Percentiles rank a stretch among this genome's conserved stretches.
Evolutionary conservation across 2,797 vertebrate genomes (phyloP).

Genomic region (Cynopterus sphinx): DNA sequence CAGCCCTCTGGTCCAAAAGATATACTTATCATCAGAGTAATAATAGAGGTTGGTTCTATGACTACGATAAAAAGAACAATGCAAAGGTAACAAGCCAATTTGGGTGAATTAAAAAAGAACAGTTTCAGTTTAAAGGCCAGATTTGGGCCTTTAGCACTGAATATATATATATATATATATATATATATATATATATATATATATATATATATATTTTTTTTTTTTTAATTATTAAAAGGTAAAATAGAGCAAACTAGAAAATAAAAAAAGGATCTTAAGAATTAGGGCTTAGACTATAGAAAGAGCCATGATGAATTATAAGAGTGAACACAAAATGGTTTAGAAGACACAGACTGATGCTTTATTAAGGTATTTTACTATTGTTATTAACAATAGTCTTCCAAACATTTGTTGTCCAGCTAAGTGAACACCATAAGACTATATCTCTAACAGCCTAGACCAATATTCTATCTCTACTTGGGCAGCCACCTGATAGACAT

Average conservation of each 20-base stretch:
- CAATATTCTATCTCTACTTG: conserved; percentile 7
- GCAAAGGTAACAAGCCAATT: neutral
- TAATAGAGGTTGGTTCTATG: neutral
- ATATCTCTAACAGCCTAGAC: neutral
- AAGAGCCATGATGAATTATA: neutral
- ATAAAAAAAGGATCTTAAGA: neutral
- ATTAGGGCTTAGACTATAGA: neutral
- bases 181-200: too few relatives aligned
- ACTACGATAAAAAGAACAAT: conserved; percentile 4
- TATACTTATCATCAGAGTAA: neutral
- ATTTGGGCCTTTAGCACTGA: neutral
- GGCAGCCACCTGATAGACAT: neutral
- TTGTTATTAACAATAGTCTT: neutral
- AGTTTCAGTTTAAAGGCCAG: neutral
- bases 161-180: neutral
- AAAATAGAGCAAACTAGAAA: neutral
- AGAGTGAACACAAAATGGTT: conserved; percentile 10
- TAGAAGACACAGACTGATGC: neutral
- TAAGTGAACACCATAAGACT: neutral
- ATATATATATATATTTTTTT: too few relatives aligned
- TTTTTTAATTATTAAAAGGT: conserved; percentile 8
- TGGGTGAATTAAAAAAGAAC: conserved; percentile 13
- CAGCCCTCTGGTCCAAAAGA: neutral
- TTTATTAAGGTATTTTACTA: conserved; percentile 12
- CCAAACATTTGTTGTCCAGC: neutral